phyloP scores from a whole-genome alignment of 2,888 invertebrate species.

The Leptinotarsa peninsularis region DNA sequence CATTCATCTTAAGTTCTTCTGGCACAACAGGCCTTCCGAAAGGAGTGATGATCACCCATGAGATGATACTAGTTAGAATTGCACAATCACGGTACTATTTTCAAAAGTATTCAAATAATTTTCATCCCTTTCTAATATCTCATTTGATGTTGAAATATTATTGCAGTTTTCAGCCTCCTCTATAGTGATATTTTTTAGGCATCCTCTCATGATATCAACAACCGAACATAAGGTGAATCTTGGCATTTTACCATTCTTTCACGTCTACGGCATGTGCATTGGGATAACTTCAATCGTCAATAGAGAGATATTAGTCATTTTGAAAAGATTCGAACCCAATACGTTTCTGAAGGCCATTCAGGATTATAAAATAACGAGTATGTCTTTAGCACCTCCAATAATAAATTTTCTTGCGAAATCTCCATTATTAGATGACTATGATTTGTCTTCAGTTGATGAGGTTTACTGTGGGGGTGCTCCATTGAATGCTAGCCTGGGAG shows the following conservation, averaged over 20 bases:
- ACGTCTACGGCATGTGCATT: slow-evolving; percentile 51
- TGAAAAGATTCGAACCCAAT: slow-evolving; percentile 60
- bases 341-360: slow-evolving; percentile 77
- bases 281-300: slow-evolving; percentile 42
- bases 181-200: neutral
- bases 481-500: slow-evolving; percentile 76
- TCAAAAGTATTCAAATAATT: no score
- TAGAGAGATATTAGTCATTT: slow-evolving; percentile 44
- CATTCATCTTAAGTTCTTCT: slow-evolving; percentile 71
- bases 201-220: neutral
- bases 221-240: slow-evolving; percentile 26
- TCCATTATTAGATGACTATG: slow-evolving; percentile 80
- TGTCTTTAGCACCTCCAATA: slow-evolving; percentile 83
- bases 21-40: slow-evolving; percentile 79
- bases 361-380: slow-evolving; percentile 74
- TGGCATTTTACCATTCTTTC: slow-evolving; percentile 53
- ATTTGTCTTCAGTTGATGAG: slow-evolving; percentile 76
- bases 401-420: slow-evolving; percentile 85
- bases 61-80: slow-evolving; percentile 62
- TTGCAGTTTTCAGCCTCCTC: no score
- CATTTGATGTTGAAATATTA: no score
- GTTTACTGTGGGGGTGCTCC: slow-evolving; percentile 85
- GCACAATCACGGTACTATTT: slow-evolving; percentile 36
- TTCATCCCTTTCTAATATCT: no score
- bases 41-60: slow-evolving; percentile 74